A percentile compares a stretch with the other conserved stretches of the same genome.
Evolutionary conservation across 2,113 vertebrate species (phyloP).

Genomic region (Brachypodius melanocephalos): DNA sequence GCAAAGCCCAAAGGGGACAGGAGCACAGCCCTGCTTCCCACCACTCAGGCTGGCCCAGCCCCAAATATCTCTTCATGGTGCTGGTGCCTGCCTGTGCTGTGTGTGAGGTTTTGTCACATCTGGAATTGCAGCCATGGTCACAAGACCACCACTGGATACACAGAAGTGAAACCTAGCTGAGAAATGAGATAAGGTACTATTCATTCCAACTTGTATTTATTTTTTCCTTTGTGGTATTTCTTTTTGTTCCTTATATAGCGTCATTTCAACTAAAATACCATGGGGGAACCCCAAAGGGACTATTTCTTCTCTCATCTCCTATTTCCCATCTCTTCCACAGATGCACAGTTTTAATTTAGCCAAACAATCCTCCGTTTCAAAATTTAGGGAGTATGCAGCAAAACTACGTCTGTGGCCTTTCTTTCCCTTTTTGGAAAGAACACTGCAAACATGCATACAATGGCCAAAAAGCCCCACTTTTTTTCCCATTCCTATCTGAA

Average conservation of each 20-base stretch:
- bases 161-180: not conserved
- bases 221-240: not conserved
- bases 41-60: not conserved
- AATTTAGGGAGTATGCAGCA: not conserved
- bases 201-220: not conserved
- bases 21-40: not conserved
- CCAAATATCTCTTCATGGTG: fast-evolving
- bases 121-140: not conserved
- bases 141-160: not conserved
- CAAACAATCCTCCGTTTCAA: not conserved
- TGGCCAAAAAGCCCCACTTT: fast-evolving
- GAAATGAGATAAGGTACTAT: not conserved
- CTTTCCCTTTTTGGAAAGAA: not conserved
- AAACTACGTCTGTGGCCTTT: not conserved
- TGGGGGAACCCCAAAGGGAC: not conserved
- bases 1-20: not conserved
- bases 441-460: not conserved
- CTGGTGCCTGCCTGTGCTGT: not conserved
- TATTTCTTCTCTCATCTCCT: not conserved
- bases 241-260: not conserved
- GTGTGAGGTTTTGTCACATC: not conserved
- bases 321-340: not conserved
- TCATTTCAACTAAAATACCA: not conserved
- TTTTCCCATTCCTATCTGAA: not conserved
- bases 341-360: not conserved